Percentiles rank a stretch among this genome's conserved stretches.
Evolutionary conservation across 2,113 vertebrate species (phyloP).

Genomic region (Alligator sinensis): DNA sequence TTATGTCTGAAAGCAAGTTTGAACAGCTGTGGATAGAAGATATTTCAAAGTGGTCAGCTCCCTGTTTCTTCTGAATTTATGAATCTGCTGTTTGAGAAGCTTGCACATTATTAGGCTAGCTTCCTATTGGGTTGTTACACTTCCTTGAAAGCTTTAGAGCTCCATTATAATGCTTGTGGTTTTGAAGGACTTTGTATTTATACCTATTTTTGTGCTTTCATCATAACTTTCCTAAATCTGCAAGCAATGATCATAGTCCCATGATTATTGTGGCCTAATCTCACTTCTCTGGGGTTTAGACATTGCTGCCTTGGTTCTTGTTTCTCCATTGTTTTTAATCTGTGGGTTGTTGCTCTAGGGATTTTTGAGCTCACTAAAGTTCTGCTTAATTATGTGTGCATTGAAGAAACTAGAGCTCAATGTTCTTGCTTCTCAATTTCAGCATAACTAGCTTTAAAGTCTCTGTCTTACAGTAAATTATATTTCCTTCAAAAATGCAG

Average conservation of each 20-base stretch:
- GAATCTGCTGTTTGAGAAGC: constrained; percentile 2
- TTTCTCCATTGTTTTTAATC: constrained; percentile 24
- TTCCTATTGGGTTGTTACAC: background rate
- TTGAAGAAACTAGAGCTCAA: background rate
- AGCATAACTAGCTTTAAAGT: constrained; percentile 13
- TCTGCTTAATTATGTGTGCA: background rate
- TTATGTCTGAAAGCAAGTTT: background rate
- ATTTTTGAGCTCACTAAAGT: constrained; percentile 6
- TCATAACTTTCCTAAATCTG: constrained; percentile 17
- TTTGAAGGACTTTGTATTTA: background rate
- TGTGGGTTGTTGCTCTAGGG: background rate
- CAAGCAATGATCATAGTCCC: constrained; percentile 15
- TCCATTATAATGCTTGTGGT: background rate
- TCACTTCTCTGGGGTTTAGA: background rate
- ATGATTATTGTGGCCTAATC: background rate
- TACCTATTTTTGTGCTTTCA: constrained; percentile 10
- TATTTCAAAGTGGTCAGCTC: background rate
- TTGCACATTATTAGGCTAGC: background rate
- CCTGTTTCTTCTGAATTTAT: constrained; percentile 2
- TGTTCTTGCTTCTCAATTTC: background rate
- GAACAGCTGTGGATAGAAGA: background rate
- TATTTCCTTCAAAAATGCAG: background rate
- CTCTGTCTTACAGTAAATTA: background rate
- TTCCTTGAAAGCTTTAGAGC: background rate
- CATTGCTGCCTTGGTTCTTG: background rate